Conservation (phyloP, 1,140 invertebrate genomes). For the Chelonus insularis region DNA sequence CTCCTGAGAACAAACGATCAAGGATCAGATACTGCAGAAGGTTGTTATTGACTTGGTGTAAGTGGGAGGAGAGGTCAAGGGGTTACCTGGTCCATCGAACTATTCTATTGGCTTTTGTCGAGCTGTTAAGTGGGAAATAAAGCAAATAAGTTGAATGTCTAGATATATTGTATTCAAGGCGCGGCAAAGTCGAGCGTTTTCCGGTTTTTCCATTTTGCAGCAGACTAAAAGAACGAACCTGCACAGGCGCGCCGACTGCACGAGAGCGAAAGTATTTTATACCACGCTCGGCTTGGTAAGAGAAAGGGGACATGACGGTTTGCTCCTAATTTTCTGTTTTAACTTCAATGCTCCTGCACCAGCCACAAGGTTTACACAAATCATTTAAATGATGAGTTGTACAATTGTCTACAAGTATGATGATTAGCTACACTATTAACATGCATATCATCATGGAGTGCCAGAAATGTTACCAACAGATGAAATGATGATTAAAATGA, state of each 20-base stretch:
- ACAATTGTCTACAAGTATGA: constrained; percentile 19
- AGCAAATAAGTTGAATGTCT: neutral
- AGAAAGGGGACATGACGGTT: constrained; percentile 59
- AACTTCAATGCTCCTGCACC: constrained; percentile 44
- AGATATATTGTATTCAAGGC: constrained; percentile 5
- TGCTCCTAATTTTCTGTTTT: constrained; percentile 60
- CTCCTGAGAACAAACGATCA: neutral
- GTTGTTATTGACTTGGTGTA: constrained; percentile 1
- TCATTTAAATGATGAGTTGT: neutral
- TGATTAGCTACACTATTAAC: neutral
- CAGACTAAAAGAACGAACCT: neutral
- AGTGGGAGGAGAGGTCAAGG: constrained; percentile 3
- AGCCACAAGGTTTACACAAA: neutral
- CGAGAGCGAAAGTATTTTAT: constrained; percentile 61
- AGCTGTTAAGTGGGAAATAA: neutral
- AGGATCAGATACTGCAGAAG: constrained; percentile 12
- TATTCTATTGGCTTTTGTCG: neutral
- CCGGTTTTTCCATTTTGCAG: constrained; percentile 25
- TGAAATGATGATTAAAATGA: neutral
- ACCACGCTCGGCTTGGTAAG: constrained; percentile 60
- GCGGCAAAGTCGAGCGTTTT: constrained; percentile 22
- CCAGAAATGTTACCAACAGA: too few relatives aligned
- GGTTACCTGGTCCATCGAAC: constrained; percentile 13
- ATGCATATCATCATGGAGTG: too few relatives aligned
- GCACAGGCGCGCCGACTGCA: neutral